Base-by-base conservation (phyloP, 2,113 vertebrate genomes). In the Sylvietta virens region DNA sequence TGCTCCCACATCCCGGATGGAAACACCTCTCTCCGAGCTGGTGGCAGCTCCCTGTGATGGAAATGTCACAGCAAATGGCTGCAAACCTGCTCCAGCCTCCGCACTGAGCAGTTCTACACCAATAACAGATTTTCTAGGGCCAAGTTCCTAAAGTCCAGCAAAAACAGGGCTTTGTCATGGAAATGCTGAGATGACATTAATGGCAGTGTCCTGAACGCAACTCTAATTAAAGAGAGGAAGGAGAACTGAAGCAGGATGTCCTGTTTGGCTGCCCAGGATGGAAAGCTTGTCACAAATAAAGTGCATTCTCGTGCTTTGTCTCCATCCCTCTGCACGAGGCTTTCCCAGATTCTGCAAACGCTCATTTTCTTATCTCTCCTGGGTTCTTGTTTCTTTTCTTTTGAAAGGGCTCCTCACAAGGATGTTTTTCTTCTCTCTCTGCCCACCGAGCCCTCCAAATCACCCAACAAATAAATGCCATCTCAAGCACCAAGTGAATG, bases 241-340 rank as follows among this genome's bases (percentile, higher is more conserved):
- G 95, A 97, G 95, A 97, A 97, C 95, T 95, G 95, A 98, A 84
- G 91, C 92, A 98, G 98, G 98, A 98, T 96, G 96, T 98, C 98
- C 98, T 98, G 98, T 98, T 98, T 98, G 98, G 97, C 97, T 92
- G 94, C 94, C 92, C 95, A 86, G 96, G 92, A 87, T 97, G 97
- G 96, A 98, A 98, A 98, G 90, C 97, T 86, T 88, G 95, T 97
- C 95, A 97, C 96, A 96, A 95, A 92, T 97, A 94, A 97, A 97
- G 92, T 83, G 86, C 86, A 64, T 91, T 93, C 86, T 93, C 48
- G 39, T 94, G 74, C 81, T 95, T 94, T 86, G 96, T 82, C 91
- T 92, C 80, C 0, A 5, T 85, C 83, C 71, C 81, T 22, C 65
- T 54, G 77, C 85, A 88, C 70, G 44, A 95, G 95, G 87, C 88